Evolutionary conservation across 2,113 vertebrate species (phyloP), one percentile per base, ranked within the genome.

Genomic region (Telmatochromis sp.): DNA sequence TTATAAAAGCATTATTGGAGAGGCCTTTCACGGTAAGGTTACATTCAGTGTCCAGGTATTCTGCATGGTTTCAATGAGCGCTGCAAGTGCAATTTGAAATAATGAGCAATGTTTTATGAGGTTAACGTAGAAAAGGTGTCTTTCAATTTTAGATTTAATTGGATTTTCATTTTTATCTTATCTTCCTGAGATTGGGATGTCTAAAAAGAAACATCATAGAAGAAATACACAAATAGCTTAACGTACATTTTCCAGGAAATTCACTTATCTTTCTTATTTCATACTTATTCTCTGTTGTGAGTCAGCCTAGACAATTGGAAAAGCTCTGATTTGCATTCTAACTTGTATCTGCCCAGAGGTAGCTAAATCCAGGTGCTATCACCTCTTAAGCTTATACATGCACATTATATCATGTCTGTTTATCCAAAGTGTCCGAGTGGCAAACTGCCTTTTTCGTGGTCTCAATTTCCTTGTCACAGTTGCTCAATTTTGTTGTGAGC

Each of bases 1-100:
- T 94, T 92, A 93, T 92, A 88, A 91, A 85, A 83, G 85, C 73
- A 51, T 89, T 87, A 88, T 78, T 82, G 42, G 7, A 82, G 12
- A 47, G 23, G 53, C 79, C 84, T 89, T 93, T 93, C 54, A 87
- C 2, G 1, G 78, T 6, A 86, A 83, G 57, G 31, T 80, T 80
- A 40, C 9, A 55, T 23, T 78, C 13, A 4, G 75, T 60, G 35
- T 75, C 33, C 14, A 8, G 19, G 40, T 21, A 33, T 55, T 75
- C 28, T 35, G 80, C 5, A 40, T 5, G 33, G 21, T 53, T 83
- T 88, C 19, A 90, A 47, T 35, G n/a, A 60, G 12, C 2, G 3
- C 15, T 81, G 4, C 17, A 23, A 70, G 55, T 33, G 21, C 40
- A 42, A 17, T 35, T 82, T 11, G 45, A 68, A 45, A 84, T 55